Evolutionary conservation across 2,797 vertebrate species (phyloP).

Genomic region (Lepus oiostolus): DNA sequence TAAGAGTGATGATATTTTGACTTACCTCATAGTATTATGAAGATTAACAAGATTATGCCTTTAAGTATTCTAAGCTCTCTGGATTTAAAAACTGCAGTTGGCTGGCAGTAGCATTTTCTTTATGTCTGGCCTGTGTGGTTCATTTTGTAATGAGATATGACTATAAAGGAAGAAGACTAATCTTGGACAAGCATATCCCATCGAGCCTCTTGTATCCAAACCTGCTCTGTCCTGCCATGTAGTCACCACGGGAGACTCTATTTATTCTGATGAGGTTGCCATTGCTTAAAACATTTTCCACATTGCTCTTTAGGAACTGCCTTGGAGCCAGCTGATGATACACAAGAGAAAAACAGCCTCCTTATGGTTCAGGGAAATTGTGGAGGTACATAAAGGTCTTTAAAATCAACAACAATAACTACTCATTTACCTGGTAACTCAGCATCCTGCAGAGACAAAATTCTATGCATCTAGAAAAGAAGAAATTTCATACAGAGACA

Average conservation of each 20-base stretch:
- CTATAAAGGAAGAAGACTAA: conserved; percentile 65
- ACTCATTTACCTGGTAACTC: conserved; percentile 48
- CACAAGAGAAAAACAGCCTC: conserved; percentile 59
- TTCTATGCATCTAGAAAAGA: conserved; percentile 58
- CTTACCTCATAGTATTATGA: conserved; percentile 62
- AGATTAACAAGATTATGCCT: conserved; percentile 77
- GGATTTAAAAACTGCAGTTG: conserved; percentile 74
- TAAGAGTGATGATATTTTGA: conserved; percentile 67
- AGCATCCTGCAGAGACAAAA: conserved; percentile 38
- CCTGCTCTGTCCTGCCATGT: conserved; percentile 50
- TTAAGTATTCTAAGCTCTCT: conserved; percentile 75
- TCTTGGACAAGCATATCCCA: conserved; percentile 60
- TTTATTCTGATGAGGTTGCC: conserved; percentile 50
- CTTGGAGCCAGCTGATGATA: conserved; percentile 39
- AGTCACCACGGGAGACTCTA: neutral
- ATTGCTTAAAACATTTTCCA: conserved; percentile 66
- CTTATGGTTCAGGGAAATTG: conserved; percentile 54
- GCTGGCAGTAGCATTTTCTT: conserved; percentile 71
- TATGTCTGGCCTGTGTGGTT: conserved; percentile 55
- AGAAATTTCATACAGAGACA: conserved; percentile 65
- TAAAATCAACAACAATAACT: conserved; percentile 49
- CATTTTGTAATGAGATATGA: conserved; percentile 72
- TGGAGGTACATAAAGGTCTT: conserved; percentile 41
- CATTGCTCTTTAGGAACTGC: conserved; percentile 49
- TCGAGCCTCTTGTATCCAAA: conserved; percentile 28